Conservation (phyloP, 2,888 invertebrate species). For the Ypsolopha sequella region DNA sequence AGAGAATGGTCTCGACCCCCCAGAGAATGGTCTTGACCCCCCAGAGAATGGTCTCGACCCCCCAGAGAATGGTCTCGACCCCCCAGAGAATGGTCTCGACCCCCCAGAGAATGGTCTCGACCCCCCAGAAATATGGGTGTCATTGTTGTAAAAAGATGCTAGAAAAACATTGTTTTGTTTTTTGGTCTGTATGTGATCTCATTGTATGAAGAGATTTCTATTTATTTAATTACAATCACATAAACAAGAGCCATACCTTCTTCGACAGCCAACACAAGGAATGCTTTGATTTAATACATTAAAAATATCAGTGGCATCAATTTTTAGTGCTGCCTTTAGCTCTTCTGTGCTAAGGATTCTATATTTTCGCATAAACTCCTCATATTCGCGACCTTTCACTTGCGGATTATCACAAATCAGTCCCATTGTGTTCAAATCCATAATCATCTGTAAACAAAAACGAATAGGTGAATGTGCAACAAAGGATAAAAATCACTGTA, state of each 20-base stretch:
- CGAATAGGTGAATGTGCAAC: conserved; percentile 10
- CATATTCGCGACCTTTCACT: conserved; percentile 85
- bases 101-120: too few species aligned
- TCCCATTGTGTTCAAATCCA: conserved; percentile 90
- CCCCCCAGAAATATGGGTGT: too few species aligned
- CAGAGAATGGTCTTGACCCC: too few species aligned
- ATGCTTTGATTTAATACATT: conserved; percentile 90
- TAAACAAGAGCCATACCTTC: conserved; percentile 84
- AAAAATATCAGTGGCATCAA: conserved; percentile 85
- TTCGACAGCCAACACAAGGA: conserved; percentile 93
- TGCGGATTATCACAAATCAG: conserved; percentile 85
- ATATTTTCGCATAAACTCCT: conserved; percentile 88
- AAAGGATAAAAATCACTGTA: conserved; percentile 18
- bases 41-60: too few species aligned
- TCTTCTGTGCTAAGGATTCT: conserved; percentile 82
- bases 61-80: too few species aligned
- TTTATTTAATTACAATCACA: too few species aligned
- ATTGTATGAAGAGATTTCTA: too few species aligned
- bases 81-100: too few species aligned
- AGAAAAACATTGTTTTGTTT: too few species aligned
- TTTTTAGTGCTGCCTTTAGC: conserved; percentile 83
- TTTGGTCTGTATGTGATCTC: too few species aligned
- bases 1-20: too few species aligned
- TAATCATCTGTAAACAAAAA: conserved; percentile 82
- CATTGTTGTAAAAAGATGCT: too few species aligned